Base-by-base conservation (phyloP, 2,113 vertebrate genomes). In the Hippocampus abdominalis region DNA sequence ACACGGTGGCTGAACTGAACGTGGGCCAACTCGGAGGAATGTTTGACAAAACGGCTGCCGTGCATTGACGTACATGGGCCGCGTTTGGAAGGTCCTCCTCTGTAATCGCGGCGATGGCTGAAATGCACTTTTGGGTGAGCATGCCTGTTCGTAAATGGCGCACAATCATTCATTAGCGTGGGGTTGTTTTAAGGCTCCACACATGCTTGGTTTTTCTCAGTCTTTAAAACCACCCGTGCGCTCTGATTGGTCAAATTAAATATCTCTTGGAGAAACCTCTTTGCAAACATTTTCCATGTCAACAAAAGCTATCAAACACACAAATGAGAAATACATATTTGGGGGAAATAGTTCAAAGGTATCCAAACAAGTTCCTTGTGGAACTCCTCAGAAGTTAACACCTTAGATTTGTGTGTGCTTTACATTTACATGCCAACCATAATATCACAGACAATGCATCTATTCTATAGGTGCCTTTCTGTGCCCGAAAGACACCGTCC, bases 11-110 rank as follows among this genome's bases (percentile, higher is more conserved):
- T 81, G 66, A 81, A 66, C 65, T 81, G 69, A 82, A 70, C 68
- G 60, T 48, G 60, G 76, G 32, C 63, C 68, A 78, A 79, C 68
- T 76, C 71, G 42, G 36, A 84, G 81, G 81, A 86, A 85, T 86
- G 82, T 81, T 69, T 78, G 62, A 57, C 68, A 66, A 71, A 68
- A 60, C 73, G 75, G 59, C 44, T 3, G 48, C 12, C 7, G 32
- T 44, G 56, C 21, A 18, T 23, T 40, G 61, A 64, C 61, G 61
- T 40, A 39, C 36, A 39, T 20, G 18, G 18, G 18, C 60, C 18
- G 3, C 75, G 70, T 74, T 75, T 25, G 6, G 53, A 62, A 60
- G 72, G 66, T 67, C 1, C 54, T 11, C 53, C 68, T 70, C 54
- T 69, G 21, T 82, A 83, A 82, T 87, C 73, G 80, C 68, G 78